These are phyloP conservation scores for Anthonomus grandis DNA, from an alignment of 1,140 invertebrate species.

Conservation along the genomic window DNA sequence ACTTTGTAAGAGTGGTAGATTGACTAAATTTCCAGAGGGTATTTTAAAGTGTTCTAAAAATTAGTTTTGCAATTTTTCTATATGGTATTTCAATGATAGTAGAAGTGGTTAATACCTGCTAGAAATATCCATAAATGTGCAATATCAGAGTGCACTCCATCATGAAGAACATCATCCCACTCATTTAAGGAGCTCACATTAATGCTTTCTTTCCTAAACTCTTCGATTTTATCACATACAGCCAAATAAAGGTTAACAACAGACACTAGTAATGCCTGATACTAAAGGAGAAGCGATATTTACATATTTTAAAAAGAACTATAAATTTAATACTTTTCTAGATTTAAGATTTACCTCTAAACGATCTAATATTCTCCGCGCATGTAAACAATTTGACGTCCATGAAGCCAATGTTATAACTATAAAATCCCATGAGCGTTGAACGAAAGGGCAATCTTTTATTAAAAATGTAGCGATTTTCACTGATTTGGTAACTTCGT, in stretches of 20 bases:
- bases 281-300: slow-evolving; percentile 43
- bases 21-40: slow-evolving; percentile 14
- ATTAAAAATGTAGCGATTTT: slow-evolving; percentile 45
- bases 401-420: slow-evolving; percentile 63
- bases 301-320: background rate
- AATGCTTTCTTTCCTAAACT: slow-evolving; percentile 49
- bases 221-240: slow-evolving; percentile 50
- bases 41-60: slow-evolving; percentile 35
- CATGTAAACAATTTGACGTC: slow-evolving; percentile 49
- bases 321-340: background rate
- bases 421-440: slow-evolving; percentile 63
- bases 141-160: slow-evolving; percentile 52
- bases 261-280: slow-evolving; percentile 50
- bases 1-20: slow-evolving; percentile 42
- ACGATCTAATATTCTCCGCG: slow-evolving; percentile 26
- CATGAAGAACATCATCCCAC: slow-evolving; percentile 58
- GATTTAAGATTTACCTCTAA: slow-evolving; percentile 24
- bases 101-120: slow-evolving; percentile 37
- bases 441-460: slow-evolving; percentile 48
- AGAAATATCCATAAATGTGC: slow-evolving; percentile 53
- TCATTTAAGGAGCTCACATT: slow-evolving; percentile 54
- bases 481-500: slow-evolving; percentile 47
- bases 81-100: background rate
- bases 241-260: slow-evolving; percentile 53
- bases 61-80: too few species aligned